These are phyloP conservation scores for Channallabes apus DNA, from an alignment of 2,797 vertebrate species.

Conservation along the genomic window DNA sequence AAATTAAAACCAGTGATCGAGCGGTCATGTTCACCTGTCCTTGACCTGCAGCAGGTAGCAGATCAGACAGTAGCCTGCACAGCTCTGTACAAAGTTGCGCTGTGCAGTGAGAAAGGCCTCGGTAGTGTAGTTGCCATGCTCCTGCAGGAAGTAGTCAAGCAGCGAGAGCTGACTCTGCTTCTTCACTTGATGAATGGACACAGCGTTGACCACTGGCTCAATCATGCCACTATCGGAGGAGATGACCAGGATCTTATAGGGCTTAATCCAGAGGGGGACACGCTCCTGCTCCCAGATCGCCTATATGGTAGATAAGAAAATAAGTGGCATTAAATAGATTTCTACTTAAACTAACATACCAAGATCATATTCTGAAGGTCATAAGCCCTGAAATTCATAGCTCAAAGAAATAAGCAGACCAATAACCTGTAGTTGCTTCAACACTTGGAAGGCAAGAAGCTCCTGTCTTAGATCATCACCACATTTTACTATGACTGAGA, in stretches of 20 bases:
- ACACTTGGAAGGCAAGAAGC: slow-evolving; percentile 91
- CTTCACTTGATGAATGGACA: slow-evolving; percentile 95
- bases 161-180: slow-evolving; percentile 93
- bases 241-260: slow-evolving; percentile 95
- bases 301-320: slow-evolving; percentile 60
- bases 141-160: slow-evolving; percentile 89
- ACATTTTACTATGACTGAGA: slow-evolving; percentile 95
- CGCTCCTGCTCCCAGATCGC: slow-evolving; percentile 92
- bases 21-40: slow-evolving; percentile 80
- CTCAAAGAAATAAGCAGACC: background rate
- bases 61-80: slow-evolving; percentile 91
- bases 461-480: slow-evolving; percentile 95
- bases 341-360: background rate
- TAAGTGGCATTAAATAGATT: background rate
- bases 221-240: slow-evolving; percentile 97
- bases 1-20: background rate
- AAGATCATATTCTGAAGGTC: background rate
- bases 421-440: slow-evolving; percentile 89
- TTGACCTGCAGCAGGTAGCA: slow-evolving; percentile 98
- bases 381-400: background rate
- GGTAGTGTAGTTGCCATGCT: slow-evolving; percentile 85
- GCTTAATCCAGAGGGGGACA: slow-evolving; percentile 92
- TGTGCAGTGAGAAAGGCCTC: slow-evolving; percentile 91
- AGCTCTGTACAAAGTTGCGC: slow-evolving; percentile 93
- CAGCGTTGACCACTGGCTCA: slow-evolving; percentile 92